Evolutionary conservation across 64 coral and sea anemone species (phyloP).

Genomic region (Hydrozoanthus tunicans): DNA sequence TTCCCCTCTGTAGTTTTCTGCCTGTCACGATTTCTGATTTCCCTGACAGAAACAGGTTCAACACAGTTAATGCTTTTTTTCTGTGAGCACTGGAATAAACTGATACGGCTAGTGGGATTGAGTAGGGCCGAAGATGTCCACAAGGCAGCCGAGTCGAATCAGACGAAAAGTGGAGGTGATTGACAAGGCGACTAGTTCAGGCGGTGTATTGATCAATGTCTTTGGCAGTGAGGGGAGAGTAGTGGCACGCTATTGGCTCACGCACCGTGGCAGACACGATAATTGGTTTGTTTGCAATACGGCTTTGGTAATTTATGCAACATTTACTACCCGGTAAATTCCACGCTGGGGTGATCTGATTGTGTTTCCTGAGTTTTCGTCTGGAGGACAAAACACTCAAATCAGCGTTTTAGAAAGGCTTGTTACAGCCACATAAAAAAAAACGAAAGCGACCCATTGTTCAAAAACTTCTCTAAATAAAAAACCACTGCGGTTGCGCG

Average conservation of each 20-base stretch:
- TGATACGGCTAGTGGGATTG: background rate
- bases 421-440: background rate
- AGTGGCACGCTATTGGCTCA: conserved; percentile 70
- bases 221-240: conserved; percentile 58
- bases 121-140: conserved; percentile 16
- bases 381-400: conserved; percentile 5
- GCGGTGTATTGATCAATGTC: conserved; percentile 81
- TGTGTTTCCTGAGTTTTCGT: conserved; percentile 41
- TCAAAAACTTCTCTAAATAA: background rate
- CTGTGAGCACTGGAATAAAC: conserved; percentile 26
- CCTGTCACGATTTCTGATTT: conserved; percentile 18
- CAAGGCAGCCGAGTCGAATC: conserved; percentile 7
- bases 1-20: conserved; percentile 22
- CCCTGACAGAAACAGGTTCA: conserved; percentile 40
- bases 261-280: conserved; percentile 71
- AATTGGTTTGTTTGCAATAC: conserved; percentile 91
- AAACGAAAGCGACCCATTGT: background rate
- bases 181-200: conserved; percentile 71
- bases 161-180: conserved; percentile 67
- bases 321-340: conserved; percentile 62
- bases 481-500: background rate
- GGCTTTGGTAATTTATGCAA: conserved; percentile 88
- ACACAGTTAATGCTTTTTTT: conserved; percentile 3
- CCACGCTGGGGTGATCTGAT: background rate
- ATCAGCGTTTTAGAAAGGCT: background rate